Conservation (phyloP, 2,888 invertebrate genomes). For the Eupithecia dodoneata region DNA sequence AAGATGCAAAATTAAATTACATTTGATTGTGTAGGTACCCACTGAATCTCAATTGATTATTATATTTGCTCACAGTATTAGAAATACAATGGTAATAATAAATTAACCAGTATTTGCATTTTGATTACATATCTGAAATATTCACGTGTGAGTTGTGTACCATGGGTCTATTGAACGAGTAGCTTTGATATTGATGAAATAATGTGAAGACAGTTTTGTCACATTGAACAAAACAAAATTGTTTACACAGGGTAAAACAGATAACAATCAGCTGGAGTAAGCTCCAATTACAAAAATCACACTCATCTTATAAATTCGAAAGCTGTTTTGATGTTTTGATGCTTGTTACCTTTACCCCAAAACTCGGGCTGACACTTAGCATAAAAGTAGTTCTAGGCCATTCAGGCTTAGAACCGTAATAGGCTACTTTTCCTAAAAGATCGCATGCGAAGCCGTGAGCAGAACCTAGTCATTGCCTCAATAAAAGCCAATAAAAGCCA, state of each 20-base stretch:
- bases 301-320: not conserved
- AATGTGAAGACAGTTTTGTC: not conserved
- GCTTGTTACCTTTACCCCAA: too few relatives aligned
- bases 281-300: not conserved
- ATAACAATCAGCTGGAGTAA: not conserved
- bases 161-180: not conserved
- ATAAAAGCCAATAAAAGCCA: not conserved
- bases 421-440: too few relatives aligned
- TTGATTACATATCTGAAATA: not conserved
- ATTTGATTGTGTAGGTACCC: not conserved
- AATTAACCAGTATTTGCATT: constrained; percentile 8
- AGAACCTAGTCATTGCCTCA: not conserved
- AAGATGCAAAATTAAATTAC: not conserved
- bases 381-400: too few relatives aligned
- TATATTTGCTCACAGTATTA: constrained; percentile 12
- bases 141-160: not conserved
- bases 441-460: not conserved
- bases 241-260: not conserved
- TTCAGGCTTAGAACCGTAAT: too few relatives aligned
- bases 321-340: too few relatives aligned
- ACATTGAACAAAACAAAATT: not conserved
- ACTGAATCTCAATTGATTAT: constrained; percentile 13
- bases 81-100: constrained; percentile 14
- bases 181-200: not conserved
- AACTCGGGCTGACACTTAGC: too few relatives aligned